phyloP scores from a whole-genome alignment of 2,113 vertebrate genomes.

The Channa argus region DNA sequence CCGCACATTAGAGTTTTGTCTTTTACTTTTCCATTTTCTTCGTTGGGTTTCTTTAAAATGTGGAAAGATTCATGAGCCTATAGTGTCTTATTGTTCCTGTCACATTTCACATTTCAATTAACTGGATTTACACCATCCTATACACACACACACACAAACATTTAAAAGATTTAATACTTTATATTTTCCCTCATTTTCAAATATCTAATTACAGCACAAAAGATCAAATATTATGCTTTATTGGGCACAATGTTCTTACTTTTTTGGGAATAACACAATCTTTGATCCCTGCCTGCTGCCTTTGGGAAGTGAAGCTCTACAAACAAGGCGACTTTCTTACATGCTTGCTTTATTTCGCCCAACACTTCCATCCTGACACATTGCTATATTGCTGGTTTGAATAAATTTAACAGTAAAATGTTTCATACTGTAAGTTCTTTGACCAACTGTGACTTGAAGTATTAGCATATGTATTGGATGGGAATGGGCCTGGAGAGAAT shows the following conservation, averaged over 20 bases:
- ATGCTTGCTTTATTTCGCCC: slow-evolving; percentile 16
- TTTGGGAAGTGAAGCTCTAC: slow-evolving; percentile 4
- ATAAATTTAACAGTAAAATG: slow-evolving; percentile 59
- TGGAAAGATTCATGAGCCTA: no score
- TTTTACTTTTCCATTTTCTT: no score
- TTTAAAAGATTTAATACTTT: no score
- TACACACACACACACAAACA: no score
- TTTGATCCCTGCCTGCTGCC: slow-evolving; percentile 7
- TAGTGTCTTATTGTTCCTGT: no score
- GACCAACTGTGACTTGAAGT: slow-evolving; percentile 41
- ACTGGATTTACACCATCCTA: no score
- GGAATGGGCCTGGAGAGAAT: slow-evolving; percentile 31
- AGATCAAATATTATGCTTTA: background rate
- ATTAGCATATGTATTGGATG: slow-evolving; percentile 72
- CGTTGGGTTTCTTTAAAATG: no score
- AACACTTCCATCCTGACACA: slow-evolving; percentile 2
- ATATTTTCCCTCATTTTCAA: no score
- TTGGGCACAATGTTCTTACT: background rate
- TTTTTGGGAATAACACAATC: background rate
- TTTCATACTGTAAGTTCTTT: slow-evolving; percentile 47
- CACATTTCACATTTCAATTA: no score
- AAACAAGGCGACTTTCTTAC: background rate
- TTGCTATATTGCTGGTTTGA: slow-evolving; percentile 39
- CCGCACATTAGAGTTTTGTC: no score
- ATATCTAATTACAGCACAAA: no score